A percentile compares a stretch with the other conserved stretches of the same genome.
phyloP scores from a whole-genome alignment of 2,113 vertebrate species.

The Hyaena hyaena region DNA sequence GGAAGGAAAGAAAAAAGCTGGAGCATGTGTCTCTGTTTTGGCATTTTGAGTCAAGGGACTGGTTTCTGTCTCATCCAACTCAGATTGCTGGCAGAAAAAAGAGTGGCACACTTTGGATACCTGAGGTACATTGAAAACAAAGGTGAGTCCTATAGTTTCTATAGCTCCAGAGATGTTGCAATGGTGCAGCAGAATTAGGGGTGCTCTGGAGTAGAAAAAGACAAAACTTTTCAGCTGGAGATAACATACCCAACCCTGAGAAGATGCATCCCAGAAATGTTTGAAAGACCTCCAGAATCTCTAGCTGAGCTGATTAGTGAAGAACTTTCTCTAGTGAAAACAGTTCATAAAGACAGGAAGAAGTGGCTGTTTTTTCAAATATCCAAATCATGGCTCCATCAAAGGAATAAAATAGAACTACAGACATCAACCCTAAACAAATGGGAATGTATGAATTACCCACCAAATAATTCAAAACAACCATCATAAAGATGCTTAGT shows the following conservation, averaged over 20 bases:
- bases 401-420: constrained; percentile 7
- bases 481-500: not conserved
- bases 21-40: not conserved
- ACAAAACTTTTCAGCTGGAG: not conserved
- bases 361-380: too few relatives aligned
- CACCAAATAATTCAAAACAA: constrained; percentile 4
- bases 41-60: not conserved
- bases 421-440: not conserved
- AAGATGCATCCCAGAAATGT: not conserved
- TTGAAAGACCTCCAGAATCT: not conserved
- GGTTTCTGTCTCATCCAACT: not conserved
- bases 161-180: not conserved
- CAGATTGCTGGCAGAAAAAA: not conserved
- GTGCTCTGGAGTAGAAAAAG: not conserved
- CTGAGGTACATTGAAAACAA: not conserved
- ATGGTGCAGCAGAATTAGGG: not conserved
- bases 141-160: not conserved
- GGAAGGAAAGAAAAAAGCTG: not conserved
- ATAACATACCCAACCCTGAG: not conserved
- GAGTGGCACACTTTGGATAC: not conserved
- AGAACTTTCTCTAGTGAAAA: not conserved
- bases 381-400: not conserved
- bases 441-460: not conserved
- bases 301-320: not conserved
- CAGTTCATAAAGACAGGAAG: not conserved